Conservation (phyloP, 2,888 invertebrate species). For the Xanthorhoe designata region DNA sequence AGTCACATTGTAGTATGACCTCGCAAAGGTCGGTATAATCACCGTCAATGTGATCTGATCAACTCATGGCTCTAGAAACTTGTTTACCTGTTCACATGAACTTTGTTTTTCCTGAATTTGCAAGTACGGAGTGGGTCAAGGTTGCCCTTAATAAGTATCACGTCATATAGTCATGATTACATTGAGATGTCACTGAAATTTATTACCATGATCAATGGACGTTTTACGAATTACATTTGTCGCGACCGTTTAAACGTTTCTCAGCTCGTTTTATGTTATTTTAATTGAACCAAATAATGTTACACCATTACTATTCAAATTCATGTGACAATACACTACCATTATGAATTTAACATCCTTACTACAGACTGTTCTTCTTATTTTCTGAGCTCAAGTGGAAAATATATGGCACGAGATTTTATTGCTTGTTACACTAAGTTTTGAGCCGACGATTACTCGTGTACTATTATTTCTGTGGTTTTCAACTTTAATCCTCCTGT, state of each 20-base stretch:
- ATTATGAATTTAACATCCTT: background rate
- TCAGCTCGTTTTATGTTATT: background rate
- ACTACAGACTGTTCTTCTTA: background rate
- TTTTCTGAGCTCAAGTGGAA: too few species aligned
- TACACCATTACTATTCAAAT: too few species aligned
- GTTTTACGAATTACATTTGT: background rate
- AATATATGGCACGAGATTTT: too few species aligned
- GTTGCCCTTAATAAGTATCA: constrained; percentile 22
- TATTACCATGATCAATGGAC: constrained; percentile 12
- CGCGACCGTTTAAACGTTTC: background rate
- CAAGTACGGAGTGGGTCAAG: constrained; percentile 35
- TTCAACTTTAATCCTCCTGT: background rate
- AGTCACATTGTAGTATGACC: constrained; percentile 64
- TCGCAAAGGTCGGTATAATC: constrained; percentile 65
- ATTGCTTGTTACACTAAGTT: too few species aligned
- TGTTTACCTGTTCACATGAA: constrained; percentile 31
- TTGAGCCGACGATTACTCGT: background rate
- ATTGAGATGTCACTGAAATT: constrained; percentile 18
- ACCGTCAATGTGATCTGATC: constrained; percentile 34
- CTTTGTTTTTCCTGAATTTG: constrained; percentile 36
- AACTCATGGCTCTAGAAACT: constrained; percentile 30
- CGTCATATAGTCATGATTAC: constrained; percentile 19
- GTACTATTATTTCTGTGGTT: background rate
- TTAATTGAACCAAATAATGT: background rate
- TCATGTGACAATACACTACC: background rate